A percentile compares a stretch with the other conserved stretches of the same genome.
phyloP scores from a whole-genome alignment of 92 coral and sea anemone genomes.

The Phenganax subtilis region DNA sequence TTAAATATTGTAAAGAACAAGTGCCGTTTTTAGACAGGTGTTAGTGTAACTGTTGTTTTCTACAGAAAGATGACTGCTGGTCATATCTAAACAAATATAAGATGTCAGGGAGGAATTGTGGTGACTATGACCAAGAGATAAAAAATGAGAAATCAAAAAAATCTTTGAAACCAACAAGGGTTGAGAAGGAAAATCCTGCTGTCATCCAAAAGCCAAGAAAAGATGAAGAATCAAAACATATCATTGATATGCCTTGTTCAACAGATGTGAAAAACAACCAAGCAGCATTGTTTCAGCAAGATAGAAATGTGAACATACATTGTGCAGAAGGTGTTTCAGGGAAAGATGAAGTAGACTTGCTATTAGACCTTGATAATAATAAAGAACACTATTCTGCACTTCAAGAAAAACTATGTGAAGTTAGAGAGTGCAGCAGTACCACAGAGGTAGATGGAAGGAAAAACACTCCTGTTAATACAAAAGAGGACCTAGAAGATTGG shows the following conservation, averaged over 20 bases:
- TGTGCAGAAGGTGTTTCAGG: background rate
- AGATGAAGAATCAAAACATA: background rate
- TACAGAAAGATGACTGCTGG: background rate
- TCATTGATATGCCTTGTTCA: background rate
- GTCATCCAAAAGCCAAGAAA: background rate
- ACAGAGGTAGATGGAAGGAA: background rate
- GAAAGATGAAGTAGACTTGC: background rate
- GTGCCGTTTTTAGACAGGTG: background rate
- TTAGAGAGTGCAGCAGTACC: background rate
- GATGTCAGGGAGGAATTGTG: background rate
- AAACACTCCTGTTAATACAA: slow-evolving; percentile 1
- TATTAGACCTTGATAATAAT: background rate
- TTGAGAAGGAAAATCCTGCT: background rate
- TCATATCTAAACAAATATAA: background rate
- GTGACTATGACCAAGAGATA: background rate
- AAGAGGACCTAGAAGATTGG: slow-evolving; percentile 91
- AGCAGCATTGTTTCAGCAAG: background rate
- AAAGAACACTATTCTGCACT: background rate
- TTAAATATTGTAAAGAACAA: background rate
- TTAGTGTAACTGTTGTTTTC: background rate
- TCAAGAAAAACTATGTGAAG: background rate
- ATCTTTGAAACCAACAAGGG: background rate
- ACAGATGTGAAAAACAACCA: background rate
- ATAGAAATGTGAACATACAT: background rate
- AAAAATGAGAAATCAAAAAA: background rate